These are phyloP conservation scores for Lateolabrax maculatus DNA, from an alignment of 2,797 vertebrate species.

Conservation along the genomic window DNA sequence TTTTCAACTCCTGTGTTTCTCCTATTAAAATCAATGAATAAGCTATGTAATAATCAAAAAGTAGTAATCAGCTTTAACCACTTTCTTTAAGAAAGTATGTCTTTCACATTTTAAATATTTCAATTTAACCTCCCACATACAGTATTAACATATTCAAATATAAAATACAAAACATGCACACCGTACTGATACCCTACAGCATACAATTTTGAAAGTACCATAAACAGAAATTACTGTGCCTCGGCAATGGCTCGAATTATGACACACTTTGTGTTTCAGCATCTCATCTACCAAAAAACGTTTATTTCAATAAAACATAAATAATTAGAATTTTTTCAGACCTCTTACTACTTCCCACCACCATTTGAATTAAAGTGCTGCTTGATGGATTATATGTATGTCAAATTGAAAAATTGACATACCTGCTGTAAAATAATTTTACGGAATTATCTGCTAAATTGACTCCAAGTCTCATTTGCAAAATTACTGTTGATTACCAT, in stretches of 20 bases:
- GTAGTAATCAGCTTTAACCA: background rate
- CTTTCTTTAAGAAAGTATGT: background rate
- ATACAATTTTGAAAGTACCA: background rate
- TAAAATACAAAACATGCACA: background rate
- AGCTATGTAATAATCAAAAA: background rate
- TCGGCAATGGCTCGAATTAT: background rate
- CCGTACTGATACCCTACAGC: background rate
- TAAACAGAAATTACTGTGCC: background rate
- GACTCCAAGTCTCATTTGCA: too few relatives aligned
- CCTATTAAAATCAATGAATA: background rate
- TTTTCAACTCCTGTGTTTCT: background rate
- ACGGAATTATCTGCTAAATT: constrained; percentile 2
- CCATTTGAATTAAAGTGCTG: constrained; percentile 6
- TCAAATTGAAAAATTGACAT: constrained; percentile 11
- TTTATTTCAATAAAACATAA: background rate
- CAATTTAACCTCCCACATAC: background rate
- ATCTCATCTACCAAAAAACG: background rate
- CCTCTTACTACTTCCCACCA: background rate
- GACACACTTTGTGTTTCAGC: background rate
- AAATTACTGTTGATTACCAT: constrained; percentile 5
- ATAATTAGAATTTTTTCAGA: background rate
- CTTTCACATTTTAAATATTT: background rate
- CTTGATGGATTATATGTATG: background rate
- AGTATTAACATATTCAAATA: background rate
- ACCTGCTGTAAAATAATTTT: too few relatives aligned